phyloP scores from a whole-genome alignment of 2,797 vertebrate species.

The Crenichthys baileyi region DNA sequence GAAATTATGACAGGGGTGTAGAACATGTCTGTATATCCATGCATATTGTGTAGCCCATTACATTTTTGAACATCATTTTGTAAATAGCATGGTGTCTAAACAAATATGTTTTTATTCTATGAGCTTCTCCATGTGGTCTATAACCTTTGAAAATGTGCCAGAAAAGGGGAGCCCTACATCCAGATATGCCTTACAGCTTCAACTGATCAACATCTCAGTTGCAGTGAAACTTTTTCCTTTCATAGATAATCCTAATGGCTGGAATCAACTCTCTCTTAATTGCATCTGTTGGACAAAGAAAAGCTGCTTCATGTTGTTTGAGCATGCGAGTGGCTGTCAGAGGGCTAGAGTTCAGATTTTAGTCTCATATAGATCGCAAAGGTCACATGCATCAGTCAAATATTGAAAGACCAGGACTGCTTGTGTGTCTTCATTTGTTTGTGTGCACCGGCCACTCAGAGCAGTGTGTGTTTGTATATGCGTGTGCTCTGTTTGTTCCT shows the following conservation, averaged over 20 bases:
- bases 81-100: neutral
- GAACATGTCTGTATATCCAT: neutral
- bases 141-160: slow-evolving; percentile 19
- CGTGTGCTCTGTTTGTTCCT: slow-evolving; percentile 35
- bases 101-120: neutral
- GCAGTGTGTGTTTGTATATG: slow-evolving; percentile 16
- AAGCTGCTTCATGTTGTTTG: slow-evolving; percentile 21
- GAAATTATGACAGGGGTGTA: neutral
- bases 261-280: slow-evolving; percentile 36
- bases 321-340: neutral
- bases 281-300: slow-evolving; percentile 20
- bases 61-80: neutral
- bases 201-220: neutral
- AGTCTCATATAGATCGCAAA: slow-evolving; percentile 55
- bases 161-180: neutral
- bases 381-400: slow-evolving; percentile 54
- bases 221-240: neutral
- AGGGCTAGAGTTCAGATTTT: slow-evolving; percentile 24
- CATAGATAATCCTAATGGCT: neutral
- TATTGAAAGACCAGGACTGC: slow-evolving; percentile 31
- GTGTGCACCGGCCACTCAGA: slow-evolving; percentile 14
- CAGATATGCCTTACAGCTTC: neutral
- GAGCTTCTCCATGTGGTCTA: neutral
- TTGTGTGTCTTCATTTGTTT: slow-evolving; percentile 10
- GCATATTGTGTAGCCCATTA: neutral